Percentiles rank a stretch among this genome's conserved stretches.
phyloP scores from a whole-genome alignment of 2,888 invertebrate genomes.

The Drosophila macrospina region DNA sequence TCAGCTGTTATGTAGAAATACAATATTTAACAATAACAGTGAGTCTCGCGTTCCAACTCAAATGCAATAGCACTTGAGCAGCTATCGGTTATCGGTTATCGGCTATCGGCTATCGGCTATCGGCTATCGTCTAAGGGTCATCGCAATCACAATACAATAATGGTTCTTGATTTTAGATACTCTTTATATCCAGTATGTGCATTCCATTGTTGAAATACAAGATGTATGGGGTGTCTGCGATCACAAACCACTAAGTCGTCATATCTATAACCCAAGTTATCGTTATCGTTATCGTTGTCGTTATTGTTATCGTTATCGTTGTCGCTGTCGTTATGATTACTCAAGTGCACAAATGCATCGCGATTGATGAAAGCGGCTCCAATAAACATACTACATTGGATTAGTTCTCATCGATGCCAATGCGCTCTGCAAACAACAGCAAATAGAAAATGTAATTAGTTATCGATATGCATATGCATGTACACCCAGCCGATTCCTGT shows the following conservation, averaged over 20 bases:
- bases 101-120: neutral
- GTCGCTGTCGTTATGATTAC: conserved; percentile 9
- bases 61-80: conserved; percentile 31
- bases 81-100: conserved; percentile 2
- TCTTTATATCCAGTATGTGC: conserved; percentile 52
- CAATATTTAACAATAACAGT: conserved; percentile 38
- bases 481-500: conserved; percentile 11
- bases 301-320: no score
- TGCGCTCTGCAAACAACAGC: conserved; percentile 33
- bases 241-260: conserved; percentile 38
- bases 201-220: conserved; percentile 3
- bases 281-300: conserved; percentile 7
- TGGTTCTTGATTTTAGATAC: conserved; percentile 50
- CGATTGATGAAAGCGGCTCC: conserved; percentile 56
- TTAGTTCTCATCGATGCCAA: conserved; percentile 59
- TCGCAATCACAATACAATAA: neutral
- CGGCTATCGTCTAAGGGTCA: neutral
- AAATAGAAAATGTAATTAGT: neutral
- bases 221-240: conserved; percentile 50
- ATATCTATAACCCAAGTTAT: neutral
- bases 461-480: neutral
- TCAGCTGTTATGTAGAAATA: conserved; percentile 44
- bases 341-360: conserved; percentile 26
- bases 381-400: conserved; percentile 55
- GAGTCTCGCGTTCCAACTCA: conserved; percentile 44